Evolutionary conservation across 2,888 invertebrate species (phyloP), one percentile per base, ranked within the genome.

Genomic region (Achlya flavicornis): DNA sequence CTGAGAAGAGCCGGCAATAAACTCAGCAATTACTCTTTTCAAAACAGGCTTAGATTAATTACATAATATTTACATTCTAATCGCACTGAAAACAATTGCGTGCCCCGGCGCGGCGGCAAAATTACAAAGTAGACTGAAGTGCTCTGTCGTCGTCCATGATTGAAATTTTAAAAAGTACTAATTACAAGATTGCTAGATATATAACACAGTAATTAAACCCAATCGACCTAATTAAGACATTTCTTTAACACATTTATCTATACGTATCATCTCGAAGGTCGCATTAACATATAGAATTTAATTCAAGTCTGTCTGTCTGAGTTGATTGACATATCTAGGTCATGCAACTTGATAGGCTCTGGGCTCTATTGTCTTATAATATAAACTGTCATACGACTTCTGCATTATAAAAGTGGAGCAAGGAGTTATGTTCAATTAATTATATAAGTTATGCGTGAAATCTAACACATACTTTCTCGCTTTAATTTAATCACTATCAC

Each of bases 311-410:
- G 62, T 72, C 66, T 66, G 74, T 72, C 70, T 68, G 65, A 64
- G 57, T 65, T 83, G 86, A 88, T 79, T 84, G 89, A 85, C 85
- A 75, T 72, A 85, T 84, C 73, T 85, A 80, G 88, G 85, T 70
- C 83, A 69, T 62, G 71, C 69, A 76, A 81, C 74, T 74, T 73
- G 72, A 77, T 75, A 76, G 64, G 70, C 64, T 69, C 74, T 75
- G 76, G 64, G 70, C 64, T 69, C 74, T 66, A 85, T 87, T 86
- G 86, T 79, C 87, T 80, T 80, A 70, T 72, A 77, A 72, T 77
- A 69, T 74, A 73, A 75, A 72, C 70, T 78, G 78, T 77, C 76
- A 69, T 66, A 66, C 70, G 48, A 72, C 80, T 81, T 67, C 79
- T 77, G 76, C 74, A 72, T 68, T 64, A 65, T 70, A 68, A 57